Conservation (phyloP, 1,140 invertebrate species). For the Papilio xuthus region DNA sequence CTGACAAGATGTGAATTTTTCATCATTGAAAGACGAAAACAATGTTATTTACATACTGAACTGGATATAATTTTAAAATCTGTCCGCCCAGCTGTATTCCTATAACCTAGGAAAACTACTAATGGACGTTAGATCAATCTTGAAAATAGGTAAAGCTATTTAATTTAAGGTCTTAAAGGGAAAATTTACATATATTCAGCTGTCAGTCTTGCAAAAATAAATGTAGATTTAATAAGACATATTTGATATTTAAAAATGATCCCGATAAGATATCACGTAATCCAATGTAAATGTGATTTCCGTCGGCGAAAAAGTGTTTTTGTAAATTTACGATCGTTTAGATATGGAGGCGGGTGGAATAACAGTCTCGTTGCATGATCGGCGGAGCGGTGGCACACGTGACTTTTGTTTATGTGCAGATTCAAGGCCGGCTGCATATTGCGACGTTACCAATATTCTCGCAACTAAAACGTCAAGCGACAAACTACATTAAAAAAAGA, state of each 20-base stretch:
- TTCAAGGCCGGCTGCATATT: constrained; percentile 69
- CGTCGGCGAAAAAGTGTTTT: constrained; percentile 13
- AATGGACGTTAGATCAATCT: not conserved
- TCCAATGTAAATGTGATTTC: constrained; percentile 22
- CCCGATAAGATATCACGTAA: not conserved
- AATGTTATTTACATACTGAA: no score
- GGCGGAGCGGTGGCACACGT: constrained; percentile 58
- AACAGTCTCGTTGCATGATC: constrained; percentile 38
- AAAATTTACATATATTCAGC: no score
- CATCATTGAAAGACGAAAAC: no score
- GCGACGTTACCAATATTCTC: constrained; percentile 60
- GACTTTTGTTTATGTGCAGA: constrained; percentile 68
- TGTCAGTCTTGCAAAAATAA: no score
- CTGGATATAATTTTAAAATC: no score
- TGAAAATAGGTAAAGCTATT: not conserved
- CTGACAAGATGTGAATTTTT: no score
- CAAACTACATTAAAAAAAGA: constrained; percentile 15
- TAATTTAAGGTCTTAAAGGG: not conserved
- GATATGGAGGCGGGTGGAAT: constrained; percentile 26
- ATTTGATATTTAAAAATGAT: not conserved
- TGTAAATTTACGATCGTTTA: constrained; percentile 28
- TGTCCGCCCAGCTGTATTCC: no score
- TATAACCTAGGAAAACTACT: no score
- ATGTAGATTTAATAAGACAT: not conserved
- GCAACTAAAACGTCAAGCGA: constrained; percentile 51